Evolutionary conservation across 2,888 invertebrate genomes (phyloP), one percentile per base, ranked within the genome.

Genomic region (Tenthredo distinguenda): DNA sequence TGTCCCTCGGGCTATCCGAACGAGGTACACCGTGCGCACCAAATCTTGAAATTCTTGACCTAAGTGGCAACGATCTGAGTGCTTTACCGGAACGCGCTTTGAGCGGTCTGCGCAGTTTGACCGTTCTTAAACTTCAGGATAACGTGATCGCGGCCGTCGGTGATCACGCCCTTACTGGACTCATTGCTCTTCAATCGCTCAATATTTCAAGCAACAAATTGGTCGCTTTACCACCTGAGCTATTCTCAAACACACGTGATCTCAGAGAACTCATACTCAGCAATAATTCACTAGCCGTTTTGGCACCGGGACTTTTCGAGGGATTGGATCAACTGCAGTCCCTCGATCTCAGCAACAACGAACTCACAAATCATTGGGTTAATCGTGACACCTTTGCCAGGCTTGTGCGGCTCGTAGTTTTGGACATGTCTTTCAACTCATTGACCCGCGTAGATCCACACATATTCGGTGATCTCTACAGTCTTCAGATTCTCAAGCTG

Each of bases 191-290:
- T 87, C 95, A 96, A 91, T 94, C 96, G 82, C 94, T 98, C 58
- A 97, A 98, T 94, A 94, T 98, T 90, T 97, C 97, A 47, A 96
- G 96, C 89, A 98, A 98, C 93, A 95, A 96, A 87, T 94, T 98
- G 89, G 96, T 96, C 58, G 96, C 96, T 10, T 94, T 98, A 88
- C 97, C 98, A 9, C 96, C 97, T 55, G 97, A 97, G 91, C 94
- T 97, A 91, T 97, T 98, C 91, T 95, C 96, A 90, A 96, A 96
- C 65, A 96, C 96, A n/a, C 94, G 95, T 87, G 96, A 96, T 88
- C 94, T 97, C 72, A 95, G 96, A 86, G 96, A 97, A 92, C 94
- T 97, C 88, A 96, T 97, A 90, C 94, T 97, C 84, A 96, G 96
- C 90, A 97, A 97, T 91, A 98, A 98, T 92, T 96, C 97, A 10